Evolutionary conservation across 2,888 invertebrate species (phyloP), one percentile per base, ranked within the genome.

Genomic region (Synergus laeviventris): DNA sequence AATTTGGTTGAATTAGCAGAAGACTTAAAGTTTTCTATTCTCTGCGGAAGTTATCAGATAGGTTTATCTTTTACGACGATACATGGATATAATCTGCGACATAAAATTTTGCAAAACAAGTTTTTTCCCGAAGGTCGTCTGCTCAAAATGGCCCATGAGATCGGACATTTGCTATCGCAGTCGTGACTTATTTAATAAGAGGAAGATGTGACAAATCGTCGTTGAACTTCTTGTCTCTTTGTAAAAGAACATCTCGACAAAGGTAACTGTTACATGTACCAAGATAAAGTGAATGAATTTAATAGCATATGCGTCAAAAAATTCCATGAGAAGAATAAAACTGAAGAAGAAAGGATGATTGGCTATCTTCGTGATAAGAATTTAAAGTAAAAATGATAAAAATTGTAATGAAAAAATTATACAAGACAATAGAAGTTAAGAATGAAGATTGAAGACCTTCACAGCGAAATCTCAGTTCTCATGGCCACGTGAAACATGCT

Each of bases 181-280:
- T 70, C 49, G 70, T 70, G 70, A 70, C 70, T 70, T 70, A 70
- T 70, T 70, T 70, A 49, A 49, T 70, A 70, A 54, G 31, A 49
- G 70, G 49, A 70, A 70, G 70, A 70, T 70, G 70, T 70, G 49
- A 70, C 49, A 70, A 70, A 70, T 49, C 49, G n/a, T 45, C 45
- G 21, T 49, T 49, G 36, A 70, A 45, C 49, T 70, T 70, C 45
- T 45, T 54, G 49, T 31, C 16, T 54, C 49, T 54, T 49, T 45
- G 31, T 70, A 45, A 18, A 70, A 59, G 1, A 66, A 66, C 5
- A 70, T 31, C 11, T 70, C 36, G 49, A 36, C 70, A 70, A 70
- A 70, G 49, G 70, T 70, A 70, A 70, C 66, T 54, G 49, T 70
- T 70, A 49, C 70, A 54, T 45, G 49, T 54, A 31, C 16, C n/a